Evolutionary conservation across 2,888 invertebrate genomes (phyloP).

Genomic region (Drosophila ezoana): DNA sequence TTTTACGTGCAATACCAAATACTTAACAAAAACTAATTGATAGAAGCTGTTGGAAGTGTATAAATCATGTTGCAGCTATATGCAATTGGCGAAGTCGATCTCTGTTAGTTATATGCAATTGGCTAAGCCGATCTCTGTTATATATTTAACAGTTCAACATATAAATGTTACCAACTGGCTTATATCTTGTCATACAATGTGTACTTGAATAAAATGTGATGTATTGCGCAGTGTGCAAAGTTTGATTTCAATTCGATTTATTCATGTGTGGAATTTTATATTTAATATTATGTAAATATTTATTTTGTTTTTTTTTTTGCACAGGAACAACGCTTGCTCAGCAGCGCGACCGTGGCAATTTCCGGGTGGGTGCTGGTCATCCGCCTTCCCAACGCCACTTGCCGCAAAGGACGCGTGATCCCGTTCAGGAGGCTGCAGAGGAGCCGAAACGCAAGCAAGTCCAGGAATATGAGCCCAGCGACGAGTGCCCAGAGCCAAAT

Average conservation of each 20-base stretch:
- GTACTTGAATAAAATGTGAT: too few species aligned
- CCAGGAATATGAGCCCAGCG: conserved; percentile 87
- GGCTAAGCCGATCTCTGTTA: too few species aligned
- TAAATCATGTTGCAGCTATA: too few species aligned
- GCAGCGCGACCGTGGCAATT: conserved; percentile 69
- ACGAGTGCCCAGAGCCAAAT: conserved; percentile 91
- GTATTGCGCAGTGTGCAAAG: not conserved
- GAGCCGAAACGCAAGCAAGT: conserved; percentile 64
- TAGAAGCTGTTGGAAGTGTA: too few species aligned
- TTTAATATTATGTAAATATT: conserved; percentile 2
- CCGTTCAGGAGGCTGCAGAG: conserved; percentile 66
- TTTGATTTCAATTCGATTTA: not conserved
- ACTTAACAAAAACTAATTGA: too few species aligned
- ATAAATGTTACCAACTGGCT: not conserved
- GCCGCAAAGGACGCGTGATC: conserved; percentile 75
- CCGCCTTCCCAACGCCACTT: conserved; percentile 80
- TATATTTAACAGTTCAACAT: too few species aligned
- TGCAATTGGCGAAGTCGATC: too few species aligned
- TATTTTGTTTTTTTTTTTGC: not conserved
- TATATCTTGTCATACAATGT: not conserved
- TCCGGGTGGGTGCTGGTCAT: conserved; percentile 77
- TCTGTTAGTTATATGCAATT: too few species aligned
- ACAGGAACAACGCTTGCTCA: conserved; percentile 78
- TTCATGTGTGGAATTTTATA: not conserved
- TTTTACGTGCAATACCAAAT: too few species aligned